Percentiles rank a stretch among this genome's conserved stretches.
Conservation (phyloP, 1,140 invertebrate genomes). For the Drosophila pachea region DNA sequence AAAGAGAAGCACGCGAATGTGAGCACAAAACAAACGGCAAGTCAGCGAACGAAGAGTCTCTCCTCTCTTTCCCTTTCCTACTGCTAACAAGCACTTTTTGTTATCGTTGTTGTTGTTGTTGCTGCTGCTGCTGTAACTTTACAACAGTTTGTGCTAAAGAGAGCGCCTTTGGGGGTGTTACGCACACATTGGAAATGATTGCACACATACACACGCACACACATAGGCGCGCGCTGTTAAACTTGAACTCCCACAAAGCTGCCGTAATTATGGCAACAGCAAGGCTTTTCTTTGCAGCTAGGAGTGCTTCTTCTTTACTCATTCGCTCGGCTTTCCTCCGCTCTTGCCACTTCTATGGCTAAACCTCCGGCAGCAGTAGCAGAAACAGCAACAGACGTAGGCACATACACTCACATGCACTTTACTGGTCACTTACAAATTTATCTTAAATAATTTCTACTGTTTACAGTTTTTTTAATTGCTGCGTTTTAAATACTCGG, state of each 20-base stretch:
- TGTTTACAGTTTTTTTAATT: conserved; percentile 25
- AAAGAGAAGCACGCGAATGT: conserved; percentile 66
- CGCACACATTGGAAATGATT: conserved; percentile 41
- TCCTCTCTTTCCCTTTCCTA: background rate
- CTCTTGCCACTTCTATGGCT: conserved; percentile 20
- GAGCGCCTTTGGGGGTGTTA: conserved; percentile 65
- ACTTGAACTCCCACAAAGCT: conserved; percentile 74
- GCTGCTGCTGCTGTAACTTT: conserved; percentile 20
- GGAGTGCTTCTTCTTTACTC: conserved; percentile 36
- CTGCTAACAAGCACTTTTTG: conserved; percentile 11
- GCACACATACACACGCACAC: conserved; percentile 18
- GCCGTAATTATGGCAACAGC: conserved; percentile 59
- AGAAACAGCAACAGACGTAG: conserved; percentile 19
- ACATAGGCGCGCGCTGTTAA: conserved; percentile 41
- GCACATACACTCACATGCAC: conserved; percentile 9
- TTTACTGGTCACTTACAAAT: conserved; percentile 5
- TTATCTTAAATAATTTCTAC: conserved; percentile 14
- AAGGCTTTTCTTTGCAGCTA: conserved; percentile 46
- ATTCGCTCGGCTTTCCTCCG: conserved; percentile 15
- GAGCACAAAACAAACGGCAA: conserved; percentile 66
- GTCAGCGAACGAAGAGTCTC: conserved; percentile 25
- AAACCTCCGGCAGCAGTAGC: conserved; percentile 39
- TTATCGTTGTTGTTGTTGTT: conserved; percentile 25
- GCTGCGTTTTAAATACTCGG: conserved; percentile 13
- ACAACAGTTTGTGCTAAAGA: conserved; percentile 36